Evolutionary conservation across 1,140 invertebrate genomes (phyloP).

Genomic region (Liolophura sinensis): DNA sequence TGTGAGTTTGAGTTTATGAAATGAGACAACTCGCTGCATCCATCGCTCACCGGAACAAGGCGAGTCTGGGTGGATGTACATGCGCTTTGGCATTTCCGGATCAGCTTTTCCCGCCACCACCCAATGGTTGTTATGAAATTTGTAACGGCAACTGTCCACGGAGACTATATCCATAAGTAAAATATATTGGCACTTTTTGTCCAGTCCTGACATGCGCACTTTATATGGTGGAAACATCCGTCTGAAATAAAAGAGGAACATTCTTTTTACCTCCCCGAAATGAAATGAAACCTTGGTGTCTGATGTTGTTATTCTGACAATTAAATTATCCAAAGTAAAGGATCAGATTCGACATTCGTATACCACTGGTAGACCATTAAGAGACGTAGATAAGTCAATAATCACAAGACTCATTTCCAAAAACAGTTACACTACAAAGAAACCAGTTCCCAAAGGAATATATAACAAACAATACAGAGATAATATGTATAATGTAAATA

Average conservation of each 20-base stretch:
- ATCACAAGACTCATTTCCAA: no score
- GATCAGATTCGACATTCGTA: no score
- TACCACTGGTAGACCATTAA: no score
- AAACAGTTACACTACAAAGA: no score
- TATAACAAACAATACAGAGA: no score
- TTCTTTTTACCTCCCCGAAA: no score
- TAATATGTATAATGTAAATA: no score
- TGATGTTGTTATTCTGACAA: no score
- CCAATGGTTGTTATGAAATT: conserved; percentile 96
- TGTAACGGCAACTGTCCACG: conserved; percentile 92
- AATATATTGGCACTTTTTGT: conserved; percentile 97
- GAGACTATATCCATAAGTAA: conserved; percentile 95
- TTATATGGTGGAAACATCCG: conserved; percentile 55
- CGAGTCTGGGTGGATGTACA: conserved; percentile 82
- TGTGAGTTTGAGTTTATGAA: conserved; percentile 84
- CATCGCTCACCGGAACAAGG: conserved; percentile 78
- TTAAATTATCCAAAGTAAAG: no score
- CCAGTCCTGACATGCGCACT: conserved; percentile 64
- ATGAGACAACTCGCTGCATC: conserved; percentile 83
- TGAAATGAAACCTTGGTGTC: no score
- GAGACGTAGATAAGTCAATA: no score
- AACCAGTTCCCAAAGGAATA: no score
- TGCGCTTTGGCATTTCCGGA: conserved; percentile 88
- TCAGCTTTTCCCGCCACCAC: conserved; percentile 81
- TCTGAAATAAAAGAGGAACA: conserved; percentile 27